These are phyloP conservation scores for Atethmia centrago DNA, from an alignment of 2,888 invertebrate genomes.

Conservation along the genomic window DNA sequence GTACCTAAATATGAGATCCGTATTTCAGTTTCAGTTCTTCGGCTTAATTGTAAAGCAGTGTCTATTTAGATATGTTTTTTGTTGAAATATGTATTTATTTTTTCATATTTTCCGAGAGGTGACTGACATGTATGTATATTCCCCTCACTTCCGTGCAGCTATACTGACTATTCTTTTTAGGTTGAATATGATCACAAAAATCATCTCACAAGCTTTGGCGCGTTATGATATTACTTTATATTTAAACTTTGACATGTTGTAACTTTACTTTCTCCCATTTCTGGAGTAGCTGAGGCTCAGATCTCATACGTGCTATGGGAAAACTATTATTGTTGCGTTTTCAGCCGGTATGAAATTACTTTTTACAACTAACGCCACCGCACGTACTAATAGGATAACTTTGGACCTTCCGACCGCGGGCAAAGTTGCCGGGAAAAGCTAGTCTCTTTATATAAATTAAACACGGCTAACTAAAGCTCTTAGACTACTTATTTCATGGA, in stretches of 20 bases:
- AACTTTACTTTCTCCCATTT: background rate
- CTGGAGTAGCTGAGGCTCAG: no score
- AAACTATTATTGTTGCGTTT: no score
- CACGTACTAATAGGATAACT: no score
- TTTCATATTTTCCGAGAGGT: background rate
- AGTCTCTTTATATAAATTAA: no score
- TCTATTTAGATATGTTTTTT: background rate
- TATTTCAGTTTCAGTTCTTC: background rate
- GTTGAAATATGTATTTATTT: background rate
- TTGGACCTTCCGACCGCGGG: no score
- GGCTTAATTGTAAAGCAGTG: background rate
- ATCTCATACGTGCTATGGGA: no score
- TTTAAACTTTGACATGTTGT: background rate
- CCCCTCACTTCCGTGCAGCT: background rate
- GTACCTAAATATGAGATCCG: background rate
- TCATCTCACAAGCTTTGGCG: background rate
- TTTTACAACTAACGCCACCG: no score
- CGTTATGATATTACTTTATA: background rate
- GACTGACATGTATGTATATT: no score
- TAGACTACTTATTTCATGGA: no score
- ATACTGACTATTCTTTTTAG: background rate
- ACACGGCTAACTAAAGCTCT: no score
- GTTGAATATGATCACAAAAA: background rate
- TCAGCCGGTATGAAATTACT: no score
- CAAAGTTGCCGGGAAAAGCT: no score